Evolutionary conservation across 2,797 vertebrate genomes (phyloP).

Genomic region (Thunnus albacares): DNA sequence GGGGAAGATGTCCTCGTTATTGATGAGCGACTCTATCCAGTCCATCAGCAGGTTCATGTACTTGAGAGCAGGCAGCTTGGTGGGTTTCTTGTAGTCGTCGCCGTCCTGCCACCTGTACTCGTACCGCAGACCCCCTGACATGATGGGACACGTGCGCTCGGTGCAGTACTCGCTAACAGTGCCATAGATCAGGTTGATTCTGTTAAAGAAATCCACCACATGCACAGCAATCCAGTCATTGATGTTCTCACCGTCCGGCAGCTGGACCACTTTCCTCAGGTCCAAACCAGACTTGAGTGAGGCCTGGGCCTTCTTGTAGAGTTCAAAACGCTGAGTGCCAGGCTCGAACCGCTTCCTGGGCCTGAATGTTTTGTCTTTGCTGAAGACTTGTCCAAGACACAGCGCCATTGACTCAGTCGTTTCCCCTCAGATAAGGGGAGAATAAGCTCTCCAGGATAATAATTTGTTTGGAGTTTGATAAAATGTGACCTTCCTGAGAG

Average conservation of each 20-base stretch:
- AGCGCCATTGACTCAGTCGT: constrained; percentile 89
- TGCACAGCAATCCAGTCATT: constrained; percentile 98
- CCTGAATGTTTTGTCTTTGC: constrained; percentile 98
- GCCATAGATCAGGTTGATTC: constrained; percentile 99
- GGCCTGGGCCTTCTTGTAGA: constrained; percentile 98
- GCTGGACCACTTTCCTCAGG: constrained; percentile 94
- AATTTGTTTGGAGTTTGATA: constrained; percentile 43
- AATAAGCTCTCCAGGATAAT: constrained; percentile 51
- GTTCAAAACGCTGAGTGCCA: constrained; percentile 96
- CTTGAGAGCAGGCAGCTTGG: constrained; percentile 94
- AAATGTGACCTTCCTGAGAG: constrained; percentile 43
- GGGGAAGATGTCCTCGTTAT: constrained; percentile 97
- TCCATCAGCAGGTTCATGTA: constrained; percentile 99
- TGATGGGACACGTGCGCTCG: constrained; percentile 94
- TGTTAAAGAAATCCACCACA: constrained; percentile 99
- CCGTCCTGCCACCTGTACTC: constrained; percentile 99
- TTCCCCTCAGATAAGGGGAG: constrained; percentile 63
- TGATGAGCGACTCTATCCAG: constrained; percentile 98
- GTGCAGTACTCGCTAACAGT: constrained; percentile 97
- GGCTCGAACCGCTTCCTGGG: constrained; percentile 96
- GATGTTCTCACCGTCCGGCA: constrained; percentile 93
- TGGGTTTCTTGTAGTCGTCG: constrained; percentile 93
- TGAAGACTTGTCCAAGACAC: constrained; percentile 98
- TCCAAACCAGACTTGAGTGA: constrained; percentile 97
- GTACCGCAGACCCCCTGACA: constrained; percentile 96